These are phyloP conservation scores for Mormyrops boulengeri DNA, from an alignment of 2,797 vertebrate species.

Conservation along the genomic window DNA sequence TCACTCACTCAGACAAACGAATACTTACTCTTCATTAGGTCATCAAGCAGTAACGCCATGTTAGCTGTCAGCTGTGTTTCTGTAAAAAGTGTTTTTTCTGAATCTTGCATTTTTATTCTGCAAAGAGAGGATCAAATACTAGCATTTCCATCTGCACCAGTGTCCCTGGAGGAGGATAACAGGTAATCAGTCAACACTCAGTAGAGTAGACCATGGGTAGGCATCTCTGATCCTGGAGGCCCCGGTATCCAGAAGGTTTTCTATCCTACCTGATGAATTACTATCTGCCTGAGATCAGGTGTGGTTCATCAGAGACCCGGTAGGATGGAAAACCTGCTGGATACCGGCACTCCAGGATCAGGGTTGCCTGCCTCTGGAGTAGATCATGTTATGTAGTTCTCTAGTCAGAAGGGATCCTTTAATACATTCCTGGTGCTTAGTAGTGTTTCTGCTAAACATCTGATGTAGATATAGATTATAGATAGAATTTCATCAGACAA, in stretches of 20 bases:
- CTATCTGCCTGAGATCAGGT: neutral
- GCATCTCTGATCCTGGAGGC: neutral
- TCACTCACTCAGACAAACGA: neutral
- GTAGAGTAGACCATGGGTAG: neutral
- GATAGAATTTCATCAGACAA: neutral
- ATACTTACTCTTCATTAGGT: neutral
- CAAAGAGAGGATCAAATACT: constrained; percentile 59
- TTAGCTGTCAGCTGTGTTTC: neutral
- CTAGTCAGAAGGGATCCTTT: neutral
- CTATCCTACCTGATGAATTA: neutral
- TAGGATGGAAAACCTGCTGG: neutral
- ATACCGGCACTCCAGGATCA: neutral
- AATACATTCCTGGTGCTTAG: neutral
- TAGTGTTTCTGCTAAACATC: neutral
- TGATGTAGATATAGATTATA: no score
- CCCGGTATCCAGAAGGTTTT: neutral
- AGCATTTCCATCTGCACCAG: constrained; percentile 52
- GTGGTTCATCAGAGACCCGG: neutral
- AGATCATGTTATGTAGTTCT: neutral
- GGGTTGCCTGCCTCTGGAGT: neutral
- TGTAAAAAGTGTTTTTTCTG: neutral
- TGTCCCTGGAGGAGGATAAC: constrained; percentile 52
- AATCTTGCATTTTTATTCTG: constrained; percentile 4
- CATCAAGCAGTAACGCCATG: neutral
- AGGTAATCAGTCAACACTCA: constrained; percentile 48